Percentiles rank a stretch among this genome's conserved stretches.
Evolutionary conservation across 92 coral and sea anemone species (phyloP).

Genomic region (Heliopora coerulea): DNA sequence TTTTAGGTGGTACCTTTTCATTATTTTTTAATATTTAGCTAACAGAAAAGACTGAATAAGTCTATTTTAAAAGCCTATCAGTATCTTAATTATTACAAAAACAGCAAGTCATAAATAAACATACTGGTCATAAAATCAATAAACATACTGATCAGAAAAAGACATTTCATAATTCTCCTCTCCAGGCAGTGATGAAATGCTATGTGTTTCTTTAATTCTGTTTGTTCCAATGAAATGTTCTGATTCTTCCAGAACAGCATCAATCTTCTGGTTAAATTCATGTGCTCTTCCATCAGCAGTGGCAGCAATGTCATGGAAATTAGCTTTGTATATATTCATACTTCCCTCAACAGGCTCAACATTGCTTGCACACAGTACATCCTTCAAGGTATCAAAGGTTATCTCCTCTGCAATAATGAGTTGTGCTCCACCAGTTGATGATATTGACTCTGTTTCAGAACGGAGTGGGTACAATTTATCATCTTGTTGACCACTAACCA

Average conservation of each 20-base stretch:
- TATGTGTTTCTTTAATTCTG: slow-evolving; percentile 78
- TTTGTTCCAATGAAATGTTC: slow-evolving; percentile 61
- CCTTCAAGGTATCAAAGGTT: slow-evolving; percentile 87
- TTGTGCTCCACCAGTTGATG: slow-evolving; percentile 70
- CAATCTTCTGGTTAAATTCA: slow-evolving; percentile 77
- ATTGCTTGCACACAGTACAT: slow-evolving; percentile 18
- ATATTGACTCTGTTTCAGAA: slow-evolving; percentile 52
- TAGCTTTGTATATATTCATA: slow-evolving; percentile 56
- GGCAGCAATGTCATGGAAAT: slow-evolving; percentile 88
- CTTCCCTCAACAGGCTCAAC: slow-evolving; percentile 22
- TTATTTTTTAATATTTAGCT: too few relatives aligned
- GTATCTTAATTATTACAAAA: too few relatives aligned
- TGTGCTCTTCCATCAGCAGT: slow-evolving; percentile 71
- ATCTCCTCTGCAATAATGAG: slow-evolving; percentile 74
- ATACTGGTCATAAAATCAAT: too few relatives aligned
- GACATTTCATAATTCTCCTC: slow-evolving; percentile 83
- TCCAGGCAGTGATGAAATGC: slow-evolving; percentile 90
- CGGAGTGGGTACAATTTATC: slow-evolving; percentile 35
- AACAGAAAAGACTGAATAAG: too few relatives aligned
- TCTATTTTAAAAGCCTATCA: too few relatives aligned
- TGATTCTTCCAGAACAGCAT: slow-evolving; percentile 73
- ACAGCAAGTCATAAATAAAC: too few relatives aligned
- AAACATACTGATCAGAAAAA: slow-evolving; percentile 86
- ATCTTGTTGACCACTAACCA: slow-evolving; percentile 53
- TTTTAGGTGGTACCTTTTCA: too few relatives aligned